Evolutionary conservation across 2,113 vertebrate genomes (phyloP), one percentile per base, ranked within the genome.

Genomic region (Hydrolagus affinis): DNA sequence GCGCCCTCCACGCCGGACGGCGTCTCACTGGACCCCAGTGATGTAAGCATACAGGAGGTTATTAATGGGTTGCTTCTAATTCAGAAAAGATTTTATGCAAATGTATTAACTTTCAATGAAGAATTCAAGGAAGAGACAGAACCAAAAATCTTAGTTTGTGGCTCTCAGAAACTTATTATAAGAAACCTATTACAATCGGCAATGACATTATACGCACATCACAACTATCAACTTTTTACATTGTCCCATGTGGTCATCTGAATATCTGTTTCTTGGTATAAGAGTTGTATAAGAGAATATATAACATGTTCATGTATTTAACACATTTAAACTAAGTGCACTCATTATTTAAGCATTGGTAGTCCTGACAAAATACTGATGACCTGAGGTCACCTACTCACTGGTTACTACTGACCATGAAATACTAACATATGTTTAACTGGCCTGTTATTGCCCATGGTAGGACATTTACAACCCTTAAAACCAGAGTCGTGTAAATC

Each of bases 361-460:
- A 80, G 23, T 15, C 76, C 6, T 83, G 73, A 75, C 73, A 75
- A 75, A 75, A 56, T 56, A 75, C 73, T 56, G 60, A n/a, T 83
- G 78, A 66, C 62, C 59, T 68, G 78, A 83, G 28, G 60, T 68
- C 66, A 11, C 62, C 30, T 8, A 28, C 32, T 25, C 64, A n/a
- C 23, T 19, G 21, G 60, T 28, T 64, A 56, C 6, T 14, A 15
- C 78, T 66, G 60, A 66, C 60, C 78, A 32, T 83, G 78, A 83
- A 83, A 66, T 83, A 60, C 15, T 7, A 83, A 66, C 78, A 83
- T 66, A 64, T 80, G 76, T 80, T 80, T 64, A 83, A 32, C 78
- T 83, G 78, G 66, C 78, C 78, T 68, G 10, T 19, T 66, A 64
- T 17, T 83, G 77, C n/a, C 77, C 4, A 8, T 60, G 59, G 14